A percentile compares a stretch with the other conserved stretches of the same genome.
Conservation (phyloP, 2,888 invertebrate species). For the Operophtera brumata region DNA sequence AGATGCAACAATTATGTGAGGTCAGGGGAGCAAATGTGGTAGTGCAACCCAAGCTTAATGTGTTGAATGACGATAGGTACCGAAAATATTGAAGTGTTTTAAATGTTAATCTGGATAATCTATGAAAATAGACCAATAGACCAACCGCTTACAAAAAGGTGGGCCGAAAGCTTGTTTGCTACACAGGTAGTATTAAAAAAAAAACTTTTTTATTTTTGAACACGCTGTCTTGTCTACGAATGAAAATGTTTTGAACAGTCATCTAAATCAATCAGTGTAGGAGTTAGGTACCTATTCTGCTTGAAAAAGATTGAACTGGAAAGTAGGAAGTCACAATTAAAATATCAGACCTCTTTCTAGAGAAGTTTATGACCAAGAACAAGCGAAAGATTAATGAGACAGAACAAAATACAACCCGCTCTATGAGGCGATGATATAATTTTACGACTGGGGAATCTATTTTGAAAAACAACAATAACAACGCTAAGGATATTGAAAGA, state of each 20-base stretch:
- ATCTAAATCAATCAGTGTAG: too few species aligned
- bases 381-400: constrained; percentile 2
- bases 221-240: not conserved
- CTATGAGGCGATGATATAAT: not conserved
- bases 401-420: not conserved
- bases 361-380: not conserved
- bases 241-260: not conserved
- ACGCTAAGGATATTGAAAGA: not conserved
- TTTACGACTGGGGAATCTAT: not conserved
- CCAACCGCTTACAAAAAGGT: too few species aligned
- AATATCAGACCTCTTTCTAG: not conserved
- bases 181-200: too few species aligned
- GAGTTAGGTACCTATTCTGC: too few species aligned
- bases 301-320: not conserved
- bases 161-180: too few species aligned
- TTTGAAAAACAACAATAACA: not conserved
- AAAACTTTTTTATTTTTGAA: too few species aligned
- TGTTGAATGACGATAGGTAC: not conserved
- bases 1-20: constrained; percentile 41
- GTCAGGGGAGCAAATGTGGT: constrained; percentile 37
- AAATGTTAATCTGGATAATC: not conserved
- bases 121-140: not conserved
- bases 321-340: constrained; percentile 2
- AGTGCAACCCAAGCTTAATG: constrained; percentile 11
- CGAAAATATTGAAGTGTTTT: too few species aligned